Evolutionary conservation across 2,888 invertebrate species (phyloP), one percentile per base, ranked within the genome.

Genomic region (Hyles lineata): DNA sequence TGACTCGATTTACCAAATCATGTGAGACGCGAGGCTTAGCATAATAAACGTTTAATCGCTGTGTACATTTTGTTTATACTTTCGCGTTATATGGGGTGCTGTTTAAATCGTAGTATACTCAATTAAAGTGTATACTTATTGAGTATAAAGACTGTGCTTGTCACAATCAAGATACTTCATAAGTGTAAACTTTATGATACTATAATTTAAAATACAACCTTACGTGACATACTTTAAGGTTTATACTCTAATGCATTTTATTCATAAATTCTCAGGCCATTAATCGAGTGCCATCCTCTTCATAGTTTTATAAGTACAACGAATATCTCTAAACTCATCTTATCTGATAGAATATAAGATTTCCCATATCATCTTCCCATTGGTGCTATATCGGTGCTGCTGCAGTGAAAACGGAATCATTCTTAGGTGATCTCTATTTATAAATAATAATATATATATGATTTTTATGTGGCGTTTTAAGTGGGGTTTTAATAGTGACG

Each of bases 231-330:
- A 89, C 85, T 90, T 78, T 90, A 90, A 90, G 90, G 82, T 87
- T 88, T 89, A 89, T 90, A 91, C 87, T 93, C 88, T 93, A 90
- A 92, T 94, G 93, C 93, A 94, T 94, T 94, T 94, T 94, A 94
- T 92, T 92, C 91, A 91, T 90, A 92, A 90, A 94, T 93, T 94
- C 92, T 93, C 93, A 93, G 94, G 94, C 94, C 94, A 94, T 94
- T 92, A 90, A 90, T 87, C 85, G 90, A 92, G 94, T 94, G 94
- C 94, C 94, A 94, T 94, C 91, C 91, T 92, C 90, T 92, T 88
- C 87, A 80, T 93, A 93, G 92, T 87, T 89, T 84, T 50, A 81
- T 93, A 93, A 92, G 92, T 90, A 86, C 89, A 90, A 89, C 86
- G 85, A 88, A 87, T 88, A 82, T 88, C 50, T 89, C 89, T 85